Base-by-base conservation (phyloP, 2,113 vertebrate genomes). In the Myotis davidii region DNA sequence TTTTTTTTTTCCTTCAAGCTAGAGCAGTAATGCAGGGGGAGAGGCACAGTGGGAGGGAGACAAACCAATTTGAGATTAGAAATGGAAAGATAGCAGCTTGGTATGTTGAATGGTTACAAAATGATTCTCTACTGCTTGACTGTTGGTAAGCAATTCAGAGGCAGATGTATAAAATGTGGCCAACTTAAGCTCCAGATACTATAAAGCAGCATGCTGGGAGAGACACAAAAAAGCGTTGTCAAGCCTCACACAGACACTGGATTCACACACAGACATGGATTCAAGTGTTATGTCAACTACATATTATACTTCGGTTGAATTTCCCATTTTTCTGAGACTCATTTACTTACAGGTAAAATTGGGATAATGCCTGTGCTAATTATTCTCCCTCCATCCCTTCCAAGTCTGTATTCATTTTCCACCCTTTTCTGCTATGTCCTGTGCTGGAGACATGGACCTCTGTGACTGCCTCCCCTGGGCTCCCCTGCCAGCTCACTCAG, bases 41-140 rank as follows among this genome's bases (percentile, higher is more conserved):
- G 3, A 90, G 76, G 69, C 45, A 70, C 87, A 92, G 92, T 65
- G 21, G 77, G 92, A 79, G 64, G 85, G 81, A 86, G 73, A 96
- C 67, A 95, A 86, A 88, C 42, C 90, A 96, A 90, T 96, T 78
- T 90, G 42, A 88, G 85, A 84, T 92, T 88, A 97, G 72, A 86
- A 95, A 92, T 76, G 90, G 85, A 21, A 69, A 56, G 67, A 78
- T 95, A 90, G 88, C 34, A 74, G 85, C 82, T 94, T 88, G 91
- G 73, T 88, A 11, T 88, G 83, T 74, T 91, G 81, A 94, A 82
- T 94, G 56, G 14, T 88, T 88, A 90, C 50, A 79, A 73, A 85
- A 61, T 82, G 27, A 96, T 85, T 92, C 29, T 59, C 87, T 79
- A 86, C 29, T 37, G 6, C 61, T 37, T 88, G 61, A 39, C 74